Base-by-base conservation (phyloP, 1,140 invertebrate genomes). In the Mamestra configurata region DNA sequence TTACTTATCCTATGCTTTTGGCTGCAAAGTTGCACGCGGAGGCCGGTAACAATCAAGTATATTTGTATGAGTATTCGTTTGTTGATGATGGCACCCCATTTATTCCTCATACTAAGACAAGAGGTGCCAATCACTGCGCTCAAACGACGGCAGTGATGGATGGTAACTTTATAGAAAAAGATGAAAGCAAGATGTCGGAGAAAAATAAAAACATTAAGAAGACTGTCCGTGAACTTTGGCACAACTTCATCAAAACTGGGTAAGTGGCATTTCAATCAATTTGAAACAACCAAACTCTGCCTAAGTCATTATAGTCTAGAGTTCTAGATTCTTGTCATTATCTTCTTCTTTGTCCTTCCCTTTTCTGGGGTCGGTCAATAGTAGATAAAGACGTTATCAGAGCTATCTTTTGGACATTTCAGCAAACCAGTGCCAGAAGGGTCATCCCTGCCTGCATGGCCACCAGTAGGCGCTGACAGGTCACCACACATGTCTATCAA, bases 1-100 rank as follows among this genome's bases (percentile, higher is more conserved):
- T 90, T 79, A 68, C 78, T 1, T 90, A 90, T 53, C 51, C 86
- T 2, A 82, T 78, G 7, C 8, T 91, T 3, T 82, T 79, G 75
- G 81, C 89, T 18, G 76, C 86, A 11, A 87, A 81, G 46, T 72
- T 90, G 13, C 43, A 46, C 13, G 43, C 43, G 13, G 13, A 46
- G 43, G 43, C 43, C 15, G 43, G 43, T 15, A 46, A 46, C 13
- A 4, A 46, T 46, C 43, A 46, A 46, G 43, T 46, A 15, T 46
- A 46, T 15, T 46, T 93, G 27, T 91, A 91, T 66, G 86, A 90
- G 68, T 91, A 87, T 81, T 83, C 86, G 1, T 90, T 86, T 68
- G 70, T 75, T 0, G 81, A 86, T 64, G 80, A 83, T 0, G 72
- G 76, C 31, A 79, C 46, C 20, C 61, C 82, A 7, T 11, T 46